Evolutionary conservation across 2,113 vertebrate genomes (phyloP).

Genomic region (Salvelinus fontinalis): DNA sequence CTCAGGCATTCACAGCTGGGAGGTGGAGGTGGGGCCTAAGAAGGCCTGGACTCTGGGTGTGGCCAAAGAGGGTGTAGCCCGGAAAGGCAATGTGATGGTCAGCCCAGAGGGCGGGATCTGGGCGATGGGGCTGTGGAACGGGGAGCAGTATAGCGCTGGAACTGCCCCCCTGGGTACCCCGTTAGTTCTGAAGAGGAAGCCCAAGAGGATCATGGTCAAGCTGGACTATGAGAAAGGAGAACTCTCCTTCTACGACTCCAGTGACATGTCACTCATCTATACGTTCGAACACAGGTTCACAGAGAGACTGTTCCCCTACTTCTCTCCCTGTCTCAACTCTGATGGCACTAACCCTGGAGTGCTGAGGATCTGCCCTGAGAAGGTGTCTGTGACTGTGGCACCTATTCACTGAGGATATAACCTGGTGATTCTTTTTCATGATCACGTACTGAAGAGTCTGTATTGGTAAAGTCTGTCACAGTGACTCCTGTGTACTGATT

Average conservation of each 20-base stretch:
- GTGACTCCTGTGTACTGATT: too few relatives aligned
- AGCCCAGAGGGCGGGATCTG: conserved; percentile 12
- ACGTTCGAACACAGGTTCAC: conserved; percentile 9
- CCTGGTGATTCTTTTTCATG: not conserved
- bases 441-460: not conserved
- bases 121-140: conserved; percentile 18
- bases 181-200: conserved; percentile 4
- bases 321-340: conserved; percentile 15
- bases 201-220: conserved; percentile 16
- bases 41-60: conserved; percentile 25
- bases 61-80: conserved; percentile 1
- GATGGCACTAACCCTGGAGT: conserved; percentile 8
- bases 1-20: conserved; percentile 28
- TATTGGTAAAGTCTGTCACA: too few relatives aligned
- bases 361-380: conserved; percentile 22
- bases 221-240: conserved; percentile 15
- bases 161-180: conserved; percentile 8
- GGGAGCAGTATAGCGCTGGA: conserved; percentile 4
- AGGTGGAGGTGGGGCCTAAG: conserved; percentile 19
- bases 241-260: conserved; percentile 7
- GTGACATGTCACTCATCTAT: conserved; percentile 11
- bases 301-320: conserved; percentile 22
- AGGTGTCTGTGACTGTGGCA: not conserved
- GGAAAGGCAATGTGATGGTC: conserved; percentile 18
- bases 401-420: not conserved